These are phyloP conservation scores for Allacma fusca DNA, from an alignment of 2,888 invertebrate species.

Conservation along the genomic window DNA sequence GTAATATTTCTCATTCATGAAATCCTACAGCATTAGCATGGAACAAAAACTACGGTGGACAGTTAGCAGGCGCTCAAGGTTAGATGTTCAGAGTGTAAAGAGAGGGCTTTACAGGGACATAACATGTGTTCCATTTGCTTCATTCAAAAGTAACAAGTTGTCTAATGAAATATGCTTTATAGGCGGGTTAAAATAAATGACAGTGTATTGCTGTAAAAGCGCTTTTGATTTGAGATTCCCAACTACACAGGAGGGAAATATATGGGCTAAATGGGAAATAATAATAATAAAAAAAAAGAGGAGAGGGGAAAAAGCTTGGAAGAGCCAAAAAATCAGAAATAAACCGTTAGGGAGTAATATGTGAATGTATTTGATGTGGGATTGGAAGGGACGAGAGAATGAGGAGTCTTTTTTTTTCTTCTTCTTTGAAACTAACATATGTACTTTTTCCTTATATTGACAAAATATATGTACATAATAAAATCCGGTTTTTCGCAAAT, in stretches of 20 bases:
- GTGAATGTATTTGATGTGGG: constrained; percentile 10
- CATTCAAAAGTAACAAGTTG: background rate
- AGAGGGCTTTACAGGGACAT: constrained; percentile 11
- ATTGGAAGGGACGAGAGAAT: constrained; percentile 9
- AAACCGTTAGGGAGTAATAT: constrained; percentile 37
- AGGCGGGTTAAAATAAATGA: no score
- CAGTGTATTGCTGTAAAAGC: no score
- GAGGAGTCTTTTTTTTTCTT: constrained; percentile 18
- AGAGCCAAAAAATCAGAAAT: constrained; percentile 37
- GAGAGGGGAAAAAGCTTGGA: background rate
- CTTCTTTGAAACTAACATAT: background rate
- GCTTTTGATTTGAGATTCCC: background rate
- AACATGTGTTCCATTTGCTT: background rate
- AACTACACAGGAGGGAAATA: background rate
- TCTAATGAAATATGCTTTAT: no score
- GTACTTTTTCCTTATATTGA: constrained; percentile 1
- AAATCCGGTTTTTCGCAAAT: constrained; percentile 43
- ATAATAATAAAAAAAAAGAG: constrained; percentile 6
- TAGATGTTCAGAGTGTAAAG: background rate
- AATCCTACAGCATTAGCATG: background rate
- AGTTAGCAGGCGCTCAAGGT: background rate
- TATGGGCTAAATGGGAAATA: constrained; percentile 33
- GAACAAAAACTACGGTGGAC: constrained; percentile 3
- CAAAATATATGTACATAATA: constrained; percentile 23
- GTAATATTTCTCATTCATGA: constrained; percentile 24